Evolutionary conservation across 2,797 vertebrate genomes (phyloP).

Genomic region (Dendrocincla tyrannina): DNA sequence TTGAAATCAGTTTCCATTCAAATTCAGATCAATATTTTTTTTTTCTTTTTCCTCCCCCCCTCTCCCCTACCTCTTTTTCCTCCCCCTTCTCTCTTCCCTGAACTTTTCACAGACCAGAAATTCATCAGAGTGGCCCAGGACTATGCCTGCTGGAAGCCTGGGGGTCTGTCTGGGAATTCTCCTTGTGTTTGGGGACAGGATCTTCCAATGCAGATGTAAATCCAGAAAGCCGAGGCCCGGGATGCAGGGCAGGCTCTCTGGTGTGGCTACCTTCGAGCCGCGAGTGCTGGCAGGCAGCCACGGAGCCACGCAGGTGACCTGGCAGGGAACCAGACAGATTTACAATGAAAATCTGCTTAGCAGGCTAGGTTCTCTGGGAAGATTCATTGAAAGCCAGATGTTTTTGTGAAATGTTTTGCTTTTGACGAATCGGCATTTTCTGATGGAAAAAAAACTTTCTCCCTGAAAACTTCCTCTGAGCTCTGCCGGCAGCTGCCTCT

Average conservation of each 20-base stretch:
- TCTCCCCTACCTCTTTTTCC: too few relatives aligned
- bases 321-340: conserved; percentile 71
- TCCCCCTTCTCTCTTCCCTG: background rate
- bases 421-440: conserved; percentile 69
- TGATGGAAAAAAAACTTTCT: background rate
- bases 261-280: background rate
- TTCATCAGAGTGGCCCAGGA: background rate
- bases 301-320: conserved; percentile 62
- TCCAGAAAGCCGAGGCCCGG: background rate
- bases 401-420: conserved; percentile 65
- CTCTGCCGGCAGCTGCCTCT: background rate
- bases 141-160: background rate
- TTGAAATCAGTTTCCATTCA: background rate
- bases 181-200: background rate
- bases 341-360: conserved; percentile 73
- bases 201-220: background rate
- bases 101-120: background rate
- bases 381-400: conserved; percentile 72
- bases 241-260: background rate
- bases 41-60: rapidly evolving
- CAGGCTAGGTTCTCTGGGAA: conserved; percentile 64
- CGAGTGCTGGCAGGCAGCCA: conserved; percentile 44
- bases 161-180: background rate
- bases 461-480: conserved; percentile 6
- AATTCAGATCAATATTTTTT: background rate